Base-by-base conservation (phyloP, 2,888 invertebrate genomes). In the Caradrina kadenii region DNA sequence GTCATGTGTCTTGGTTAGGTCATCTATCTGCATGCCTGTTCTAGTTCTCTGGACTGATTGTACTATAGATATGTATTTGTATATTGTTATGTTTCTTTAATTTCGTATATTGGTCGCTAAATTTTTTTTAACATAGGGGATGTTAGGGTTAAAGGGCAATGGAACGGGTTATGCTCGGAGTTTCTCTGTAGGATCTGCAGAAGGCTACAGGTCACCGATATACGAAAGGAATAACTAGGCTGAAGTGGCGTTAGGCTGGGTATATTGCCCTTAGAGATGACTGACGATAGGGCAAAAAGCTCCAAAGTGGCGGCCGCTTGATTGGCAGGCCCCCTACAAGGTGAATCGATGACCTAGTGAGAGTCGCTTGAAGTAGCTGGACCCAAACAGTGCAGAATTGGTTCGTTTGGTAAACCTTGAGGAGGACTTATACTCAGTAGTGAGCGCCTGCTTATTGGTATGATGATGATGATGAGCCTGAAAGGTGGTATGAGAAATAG, bases 1-100 rank as follows among this genome's bases (percentile, higher is more conserved):
- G 42, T 71, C 74, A 73, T 50, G 13, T 13, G 42, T 11, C 11
- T 39, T 13, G 1, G 11, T 31, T 39, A 8, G 39, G 39, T 39
- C 39, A 13, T 39, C 39, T 13, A 39, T 39, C 39, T 39, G 39
- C 39, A 39, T 1, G 7, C 31, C n/a, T 45, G 19, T 35, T 45
- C 19, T 35, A 55, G 0, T 45, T 35, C 13, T 54, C 8, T 13
- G 2, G 49, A 49, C 49, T 49, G n/a, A n/a, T 8, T 49, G 7
- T 17, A n/a, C n/a, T 49, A 48, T n/a, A 7, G 48, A 7, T 48
- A 42, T 2, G 0, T 45, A 17, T 45, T 39, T 19, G 19, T n/a
- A n/a, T 59, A 26, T 19, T 4, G 10, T 15, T 11, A 21, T 60
- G n/a, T 48, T 10, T 49, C 13, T 13, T 21, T 15, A 31, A 17